Evolutionary conservation across 2,797 vertebrate species (phyloP), one percentile per base, ranked within the genome.

Genomic region (Sarcophilus harrisii): DNA sequence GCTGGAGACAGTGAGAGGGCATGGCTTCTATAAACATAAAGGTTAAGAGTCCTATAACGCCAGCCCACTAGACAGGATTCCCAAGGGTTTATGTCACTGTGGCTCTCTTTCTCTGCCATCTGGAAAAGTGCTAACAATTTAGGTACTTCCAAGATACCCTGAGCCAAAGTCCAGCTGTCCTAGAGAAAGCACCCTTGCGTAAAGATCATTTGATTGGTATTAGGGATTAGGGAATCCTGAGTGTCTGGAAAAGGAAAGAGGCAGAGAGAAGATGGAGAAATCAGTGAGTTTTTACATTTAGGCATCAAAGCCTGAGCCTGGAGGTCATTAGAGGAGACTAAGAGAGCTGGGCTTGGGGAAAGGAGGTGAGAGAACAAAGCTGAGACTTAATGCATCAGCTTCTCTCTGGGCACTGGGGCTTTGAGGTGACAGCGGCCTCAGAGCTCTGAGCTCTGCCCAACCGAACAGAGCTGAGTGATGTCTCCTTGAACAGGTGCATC

Each of bases 401-500:
- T 87, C 38, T 87, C 9, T 87, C 38, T 87, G 73, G 73, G 73
- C 73, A 87, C 73, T 49, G 73, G 27, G 73, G 73, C 38, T 87
- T 49, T 87, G 73, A 87, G 73, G 73, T 87, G 73, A 87, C 9
- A 49, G 38, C 73, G 38, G 87, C 73, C 73, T 87, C 73, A 87
- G 38, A 87, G 73, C 27, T 16, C 24, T 58, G 30, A n/a, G 18
- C 9, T 10, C 52, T 38, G 1, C 62, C 29, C 57, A 49, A 59
- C 89, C 30, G 0, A 21, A 93, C 13, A 59, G 59, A 38, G 95
- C 94, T 94, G 90, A 52, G 95, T 92, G 90, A 92, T 89, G 95
- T 87, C 90, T 16, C 92, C 54, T 58, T 0, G 24, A 97, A 90
- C 97, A 97, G 95, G 96, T 97, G 93, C 90, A 45, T 91, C 94